phyloP scores from a whole-genome alignment of 2,797 vertebrate genomes.

The Ibycter americanus region DNA sequence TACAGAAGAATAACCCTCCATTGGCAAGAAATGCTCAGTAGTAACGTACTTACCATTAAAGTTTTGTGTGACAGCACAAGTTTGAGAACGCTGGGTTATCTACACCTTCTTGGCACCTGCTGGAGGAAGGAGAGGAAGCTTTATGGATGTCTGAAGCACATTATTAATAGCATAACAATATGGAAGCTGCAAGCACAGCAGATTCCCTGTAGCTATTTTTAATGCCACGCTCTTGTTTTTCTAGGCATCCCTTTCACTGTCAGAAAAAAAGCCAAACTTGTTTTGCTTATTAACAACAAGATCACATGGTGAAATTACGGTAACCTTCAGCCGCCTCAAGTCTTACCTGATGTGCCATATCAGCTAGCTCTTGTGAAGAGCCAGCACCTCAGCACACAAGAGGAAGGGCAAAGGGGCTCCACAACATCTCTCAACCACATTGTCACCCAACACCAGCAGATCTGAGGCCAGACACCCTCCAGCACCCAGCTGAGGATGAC shows the following conservation, averaged over 20 bases:
- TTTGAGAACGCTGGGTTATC: not conserved
- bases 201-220: not conserved
- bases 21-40: not conserved
- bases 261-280: not conserved
- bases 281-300: not conserved
- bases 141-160: accelerated
- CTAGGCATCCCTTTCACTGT: not conserved
- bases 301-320: not conserved
- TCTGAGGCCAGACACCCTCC: accelerated
- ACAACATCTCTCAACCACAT: accelerated
- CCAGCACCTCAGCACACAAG: not conserved
- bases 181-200: not conserved
- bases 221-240: not conserved
- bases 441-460: accelerated
- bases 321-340: not conserved
- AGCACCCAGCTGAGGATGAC: not conserved
- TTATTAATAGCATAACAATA: not conserved
- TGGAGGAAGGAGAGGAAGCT: not conserved
- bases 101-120: not conserved
- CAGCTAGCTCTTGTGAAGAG: not conserved
- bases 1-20: not conserved
- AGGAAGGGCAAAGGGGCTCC: accelerated
- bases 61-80: not conserved
- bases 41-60: accelerated
- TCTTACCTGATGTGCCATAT: not conserved